phyloP scores from a whole-genome alignment of 2,797 vertebrate genomes.

The Anguilla pacifica region DNA sequence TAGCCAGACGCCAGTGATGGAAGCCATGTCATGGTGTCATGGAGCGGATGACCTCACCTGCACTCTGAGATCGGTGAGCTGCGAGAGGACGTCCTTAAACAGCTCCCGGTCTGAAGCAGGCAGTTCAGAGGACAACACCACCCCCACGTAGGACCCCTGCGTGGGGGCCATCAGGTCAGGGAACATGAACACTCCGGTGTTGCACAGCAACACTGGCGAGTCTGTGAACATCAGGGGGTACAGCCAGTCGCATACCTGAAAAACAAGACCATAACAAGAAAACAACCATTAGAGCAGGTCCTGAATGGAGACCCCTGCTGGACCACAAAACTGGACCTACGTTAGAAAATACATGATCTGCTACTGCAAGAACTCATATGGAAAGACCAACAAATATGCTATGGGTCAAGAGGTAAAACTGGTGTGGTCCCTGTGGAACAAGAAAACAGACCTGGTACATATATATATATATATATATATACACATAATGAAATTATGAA shows the following conservation, averaged over 20 bases:
- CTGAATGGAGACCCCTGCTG: neutral
- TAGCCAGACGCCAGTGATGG: neutral
- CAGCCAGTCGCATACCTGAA: conserved; percentile 95
- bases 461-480: too few relatives aligned
- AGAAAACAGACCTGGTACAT: neutral
- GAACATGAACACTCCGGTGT: conserved; percentile 94
- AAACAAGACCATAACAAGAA: neutral
- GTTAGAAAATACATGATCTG: neutral
- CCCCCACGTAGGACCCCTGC: conserved; percentile 88
- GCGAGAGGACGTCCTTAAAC: conserved; percentile 88
- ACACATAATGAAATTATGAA: neutral
- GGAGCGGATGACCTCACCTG: conserved; percentile 76
- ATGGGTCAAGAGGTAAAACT: neutral
- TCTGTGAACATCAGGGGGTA: conserved; percentile 88
- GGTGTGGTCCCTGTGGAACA: neutral
- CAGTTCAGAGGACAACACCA: conserved; percentile 92
- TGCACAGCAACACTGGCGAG: conserved; percentile 90
- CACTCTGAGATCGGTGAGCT: conserved; percentile 91
- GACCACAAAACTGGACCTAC: neutral
- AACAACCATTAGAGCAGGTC: neutral
- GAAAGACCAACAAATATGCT: neutral
- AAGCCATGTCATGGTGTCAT: too few relatives aligned
- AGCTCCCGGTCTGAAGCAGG: conserved; percentile 74
- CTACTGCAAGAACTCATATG: neutral
- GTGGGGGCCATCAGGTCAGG: conserved; percentile 88